These are phyloP conservation scores for Myoxocephalus aenaeus DNA, from an alignment of 2,797 vertebrate genomes.

Conservation along the genomic window DNA sequence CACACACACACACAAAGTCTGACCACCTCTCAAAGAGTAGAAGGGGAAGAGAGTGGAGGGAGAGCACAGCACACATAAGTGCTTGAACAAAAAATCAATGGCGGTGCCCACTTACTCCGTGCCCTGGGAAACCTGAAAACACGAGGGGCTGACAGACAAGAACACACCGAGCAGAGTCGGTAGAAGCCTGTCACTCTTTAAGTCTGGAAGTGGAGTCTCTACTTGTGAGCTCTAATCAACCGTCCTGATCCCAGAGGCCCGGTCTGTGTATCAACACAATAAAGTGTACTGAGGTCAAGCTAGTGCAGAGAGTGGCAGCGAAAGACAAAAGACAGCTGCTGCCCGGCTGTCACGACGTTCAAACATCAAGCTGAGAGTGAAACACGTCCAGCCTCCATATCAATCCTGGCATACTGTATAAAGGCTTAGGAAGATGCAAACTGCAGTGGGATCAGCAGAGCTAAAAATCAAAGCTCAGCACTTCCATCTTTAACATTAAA, in stretches of 20 bases:
- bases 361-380: neutral
- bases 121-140: slow-evolving; percentile 34
- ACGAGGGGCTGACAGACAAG: neutral
- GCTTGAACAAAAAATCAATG: neutral
- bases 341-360: neutral
- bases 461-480: slow-evolving; percentile 8
- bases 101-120: neutral
- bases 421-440: neutral
- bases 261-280: neutral
- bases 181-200: neutral
- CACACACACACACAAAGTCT: neutral
- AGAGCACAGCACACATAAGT: neutral
- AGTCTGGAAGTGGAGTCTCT: neutral
- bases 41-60: neutral
- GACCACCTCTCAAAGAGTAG: neutral
- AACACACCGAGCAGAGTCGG: slow-evolving; percentile 3
- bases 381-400: neutral
- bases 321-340: neutral
- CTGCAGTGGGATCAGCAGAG: neutral
- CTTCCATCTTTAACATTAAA: neutral
- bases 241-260: neutral
- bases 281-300: neutral
- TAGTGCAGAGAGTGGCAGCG: too few species aligned
- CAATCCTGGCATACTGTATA: neutral
- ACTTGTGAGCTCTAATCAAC: neutral